Percentiles rank a stretch among this genome's conserved stretches.
phyloP scores from a whole-genome alignment of 23 tunicate genomes.

The Ciona savignyi region DNA sequence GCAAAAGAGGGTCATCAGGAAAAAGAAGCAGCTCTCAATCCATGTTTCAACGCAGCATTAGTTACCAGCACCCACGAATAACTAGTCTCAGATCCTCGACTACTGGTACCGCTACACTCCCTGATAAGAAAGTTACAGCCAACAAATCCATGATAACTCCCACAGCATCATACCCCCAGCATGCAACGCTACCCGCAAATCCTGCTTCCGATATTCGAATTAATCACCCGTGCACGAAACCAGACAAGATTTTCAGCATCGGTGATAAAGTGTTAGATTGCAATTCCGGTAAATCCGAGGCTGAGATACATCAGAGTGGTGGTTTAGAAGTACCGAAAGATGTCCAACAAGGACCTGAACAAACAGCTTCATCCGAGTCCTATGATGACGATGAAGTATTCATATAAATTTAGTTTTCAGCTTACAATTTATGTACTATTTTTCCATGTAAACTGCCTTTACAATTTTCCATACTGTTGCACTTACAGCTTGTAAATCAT shows the following conservation, averaged over 20 bases:
- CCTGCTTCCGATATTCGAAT: too few species aligned
- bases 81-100: background rate
- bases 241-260: too few species aligned
- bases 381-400: background rate
- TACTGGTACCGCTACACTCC: too few species aligned
- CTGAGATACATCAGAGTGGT: too few species aligned
- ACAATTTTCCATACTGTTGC: too few species aligned
- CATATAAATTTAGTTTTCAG: background rate
- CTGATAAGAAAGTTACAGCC: too few species aligned
- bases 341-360: too few species aligned
- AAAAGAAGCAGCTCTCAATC: constrained; percentile 5
- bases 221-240: too few species aligned
- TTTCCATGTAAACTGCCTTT: background rate
- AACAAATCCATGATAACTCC: too few species aligned
- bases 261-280: too few species aligned
- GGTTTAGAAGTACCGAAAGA: too few species aligned
- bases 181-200: background rate
- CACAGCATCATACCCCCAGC: background rate
- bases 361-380: background rate
- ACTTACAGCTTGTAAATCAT: background rate
- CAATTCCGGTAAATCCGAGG: too few species aligned
- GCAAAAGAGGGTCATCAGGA: background rate
- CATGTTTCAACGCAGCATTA: constrained; percentile 22
- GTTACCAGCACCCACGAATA: constrained; percentile 23
- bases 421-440: background rate